Conservation (phyloP, 2,888 invertebrate genomes). For the Phytoseiulus persimilis region DNA sequence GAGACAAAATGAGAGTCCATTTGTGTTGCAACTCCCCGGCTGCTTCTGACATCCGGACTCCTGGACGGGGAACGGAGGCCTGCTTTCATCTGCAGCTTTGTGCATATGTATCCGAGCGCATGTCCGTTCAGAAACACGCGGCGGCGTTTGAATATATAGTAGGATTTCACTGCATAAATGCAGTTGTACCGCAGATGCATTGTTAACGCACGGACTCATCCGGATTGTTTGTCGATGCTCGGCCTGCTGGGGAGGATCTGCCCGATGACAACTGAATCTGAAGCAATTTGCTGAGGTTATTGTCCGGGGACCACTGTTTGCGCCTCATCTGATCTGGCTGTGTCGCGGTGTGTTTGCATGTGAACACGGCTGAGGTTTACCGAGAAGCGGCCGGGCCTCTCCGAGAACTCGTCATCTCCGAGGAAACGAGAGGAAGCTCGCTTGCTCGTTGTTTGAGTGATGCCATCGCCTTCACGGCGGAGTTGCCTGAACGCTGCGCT, state of each 20-base stretch:
- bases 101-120: background rate
- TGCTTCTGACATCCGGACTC: background rate
- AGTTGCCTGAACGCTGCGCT: background rate
- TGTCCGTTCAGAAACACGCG: background rate
- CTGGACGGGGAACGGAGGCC: background rate
- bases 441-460: background rate
- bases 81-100: background rate
- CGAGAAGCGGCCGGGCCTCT: background rate
- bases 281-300: background rate
- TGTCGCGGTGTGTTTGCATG: background rate
- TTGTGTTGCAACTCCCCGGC: background rate
- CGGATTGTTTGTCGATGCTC: background rate
- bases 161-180: no score
- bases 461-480: background rate
- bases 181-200: background rate
- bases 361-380: background rate
- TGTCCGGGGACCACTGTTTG: background rate
- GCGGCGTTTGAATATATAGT: background rate
- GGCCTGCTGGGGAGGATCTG: background rate
- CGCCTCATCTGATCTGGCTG: background rate
- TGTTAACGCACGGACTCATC: background rate
- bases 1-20: background rate
- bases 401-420: background rate
- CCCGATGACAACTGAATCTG: background rate
- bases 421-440: background rate